phyloP scores from a whole-genome alignment of 2,797 vertebrate genomes.

The Phoeniculus purpureus region DNA sequence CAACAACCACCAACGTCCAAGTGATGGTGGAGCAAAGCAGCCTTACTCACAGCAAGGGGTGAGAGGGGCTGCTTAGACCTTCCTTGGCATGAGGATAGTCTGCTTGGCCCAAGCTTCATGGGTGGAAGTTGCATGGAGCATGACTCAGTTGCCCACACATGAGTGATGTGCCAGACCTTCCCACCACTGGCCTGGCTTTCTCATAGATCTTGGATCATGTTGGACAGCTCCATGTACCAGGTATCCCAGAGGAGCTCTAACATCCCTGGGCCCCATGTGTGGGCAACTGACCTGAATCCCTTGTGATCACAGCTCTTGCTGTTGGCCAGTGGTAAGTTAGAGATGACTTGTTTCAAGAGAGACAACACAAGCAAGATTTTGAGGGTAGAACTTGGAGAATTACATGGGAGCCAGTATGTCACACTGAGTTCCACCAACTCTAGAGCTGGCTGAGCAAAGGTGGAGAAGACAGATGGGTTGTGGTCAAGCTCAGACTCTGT shows the following conservation, averaged over 20 bases:
- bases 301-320: background rate
- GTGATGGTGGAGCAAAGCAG: background rate
- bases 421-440: background rate
- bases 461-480: background rate
- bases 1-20: background rate
- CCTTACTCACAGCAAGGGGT: background rate
- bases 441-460: background rate
- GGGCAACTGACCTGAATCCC: background rate
- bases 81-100: background rate
- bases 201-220: background rate
- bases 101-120: background rate
- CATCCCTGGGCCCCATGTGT: background rate
- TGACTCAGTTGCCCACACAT: background rate
- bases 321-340: background rate
- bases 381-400: background rate
- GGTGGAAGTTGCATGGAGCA: background rate
- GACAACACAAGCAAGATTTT: background rate
- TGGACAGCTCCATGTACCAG: background rate
- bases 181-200: background rate
- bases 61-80: background rate
- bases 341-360: background rate
- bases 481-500: background rate
- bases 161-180: background rate
- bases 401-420: fast-evolving
- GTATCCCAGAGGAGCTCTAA: background rate